Evolutionary conservation across 2,888 invertebrate genomes (phyloP), one percentile per base, ranked within the genome.

Genomic region (Drosophila flavopinicola): DNA sequence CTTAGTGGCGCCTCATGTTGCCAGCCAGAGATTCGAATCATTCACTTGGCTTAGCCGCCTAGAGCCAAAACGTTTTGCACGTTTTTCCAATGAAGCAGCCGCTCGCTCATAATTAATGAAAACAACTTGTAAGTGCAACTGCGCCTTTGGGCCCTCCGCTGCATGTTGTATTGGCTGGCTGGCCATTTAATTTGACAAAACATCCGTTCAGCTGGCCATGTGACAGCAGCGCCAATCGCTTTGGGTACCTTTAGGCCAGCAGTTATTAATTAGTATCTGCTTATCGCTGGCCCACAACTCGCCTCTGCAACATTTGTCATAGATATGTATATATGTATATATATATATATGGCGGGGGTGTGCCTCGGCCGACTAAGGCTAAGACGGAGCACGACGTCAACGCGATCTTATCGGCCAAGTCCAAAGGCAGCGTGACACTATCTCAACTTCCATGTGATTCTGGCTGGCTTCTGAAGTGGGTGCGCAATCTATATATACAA

Each of bases 191-290:
- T 78, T 78, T 63, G 74, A 64, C 68, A 68, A 75, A 63, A n/a
- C n/a, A n/a, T n/a, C 49, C 45, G 58, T 35, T 35, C 41, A 38
- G 47, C 10, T 17, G 7, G 58, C 67, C 80, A 79, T 70, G 80
- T 84, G 86, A 80, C 86, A 77, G 72, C 51, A 44, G 41, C 39
- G 52, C 42, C 59, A 66, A 66, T 45, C 37, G 57, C n/a, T 38
- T 38, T 41, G 41, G 48, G 32, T 27, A 24, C 47, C 73, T 49
- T 13, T 23, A 11, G 56, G 64, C 66, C 29, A 42, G 42, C 70
- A 32, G 71, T 80, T 80, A 80, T 84, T 80, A 80, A 80, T 80
- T 80, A 84, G 85, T 80, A 80, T 84, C 87, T 80, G 78, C 82
- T 80, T 80, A 84, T 80, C 85, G 63, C 33, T 45, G 59, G 77